A percentile compares a stretch with the other conserved stretches of the same genome.
Conservation (phyloP, 2,888 invertebrate species). For the Lasius fuliginosus region DNA sequence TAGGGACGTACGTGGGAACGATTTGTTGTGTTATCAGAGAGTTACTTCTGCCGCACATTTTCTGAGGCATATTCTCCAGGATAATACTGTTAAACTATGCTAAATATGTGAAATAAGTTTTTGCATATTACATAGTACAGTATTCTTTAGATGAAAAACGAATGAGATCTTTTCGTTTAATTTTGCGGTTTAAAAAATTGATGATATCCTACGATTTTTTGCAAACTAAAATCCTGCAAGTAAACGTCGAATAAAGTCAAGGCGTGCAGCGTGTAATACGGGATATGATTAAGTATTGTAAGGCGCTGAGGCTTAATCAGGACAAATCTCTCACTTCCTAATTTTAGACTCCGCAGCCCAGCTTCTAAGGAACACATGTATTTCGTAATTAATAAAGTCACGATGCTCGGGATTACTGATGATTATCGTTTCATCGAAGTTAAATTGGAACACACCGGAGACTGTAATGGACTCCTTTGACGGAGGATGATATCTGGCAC, state of each 20-base stretch:
- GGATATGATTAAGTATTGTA: background rate
- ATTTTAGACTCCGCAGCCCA: background rate
- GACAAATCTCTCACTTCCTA: background rate
- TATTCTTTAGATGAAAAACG: background rate
- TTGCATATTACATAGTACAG: background rate
- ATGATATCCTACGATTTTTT: background rate
- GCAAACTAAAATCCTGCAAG: background rate
- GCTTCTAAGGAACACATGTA: background rate
- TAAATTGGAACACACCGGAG: conserved; percentile 19
- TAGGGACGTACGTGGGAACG: background rate
- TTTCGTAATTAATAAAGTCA: conserved; percentile 25
- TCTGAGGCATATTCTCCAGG: background rate
- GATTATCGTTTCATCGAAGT: conserved; percentile 41
- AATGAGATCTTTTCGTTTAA: background rate
- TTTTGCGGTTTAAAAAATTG: conserved; percentile 6
- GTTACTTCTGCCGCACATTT: background rate
- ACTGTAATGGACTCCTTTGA: background rate
- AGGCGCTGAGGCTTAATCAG: conserved; percentile 2
- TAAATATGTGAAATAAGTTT: background rate
- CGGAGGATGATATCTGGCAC: background rate
- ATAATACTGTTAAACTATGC: background rate
- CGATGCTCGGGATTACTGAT: conserved; percentile 25
- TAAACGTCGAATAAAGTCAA: background rate
- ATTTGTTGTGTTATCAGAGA: background rate
- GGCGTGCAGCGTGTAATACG: background rate